Base-by-base conservation (phyloP, 2,888 invertebrate species). In the Caenorhabditis sp. region DNA sequence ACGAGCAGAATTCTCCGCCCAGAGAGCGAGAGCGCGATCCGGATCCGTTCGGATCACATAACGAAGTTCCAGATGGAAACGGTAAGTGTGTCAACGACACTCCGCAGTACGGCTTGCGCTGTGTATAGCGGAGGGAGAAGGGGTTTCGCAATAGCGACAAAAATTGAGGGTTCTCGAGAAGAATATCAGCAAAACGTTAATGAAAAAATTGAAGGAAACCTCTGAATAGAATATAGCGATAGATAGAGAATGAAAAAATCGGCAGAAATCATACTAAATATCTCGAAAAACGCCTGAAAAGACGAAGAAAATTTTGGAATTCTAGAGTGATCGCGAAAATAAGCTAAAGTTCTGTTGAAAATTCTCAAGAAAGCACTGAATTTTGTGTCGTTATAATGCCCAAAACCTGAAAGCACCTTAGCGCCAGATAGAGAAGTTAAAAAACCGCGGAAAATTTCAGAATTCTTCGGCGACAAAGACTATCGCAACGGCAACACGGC, bases 1-100 rank as follows among this genome's bases (percentile, higher is more conserved):
- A 70, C 31, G 79, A 79, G 22, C 70, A 58, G 35, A 41, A 61
- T 24, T 68, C 68, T 68, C 72, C 80, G 49, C 73, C 66, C 1
- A 24, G 54, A 2, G 54, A 47, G 19, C 4, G 47, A 10, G 47
- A 47, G 47, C 19, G 68, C 14, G 82, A 82, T 49, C 31, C 69
- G 7, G 83, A 83, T 79, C 83, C 83, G 26, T 83, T 83, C 44
- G 83, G 83, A 59, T 75, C 83, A 5, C 72, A 66, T 41, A 64
- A n/a, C 14, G 74, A 74, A 26, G 82, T 61, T 38, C 47, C 59
- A 7, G 61, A 63, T 26, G 54, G 59, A 35, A 69, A 72, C 66
- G 81, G 80, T 80, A 68, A 63, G 38, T 26, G 2, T 16, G 19
- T 0, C 26, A 66, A 68, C 68, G 54, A 68, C 22, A 28, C 63